Evolutionary conservation across 2,888 invertebrate genomes (phyloP).

Genomic region (Drosophila quinaria): DNA sequence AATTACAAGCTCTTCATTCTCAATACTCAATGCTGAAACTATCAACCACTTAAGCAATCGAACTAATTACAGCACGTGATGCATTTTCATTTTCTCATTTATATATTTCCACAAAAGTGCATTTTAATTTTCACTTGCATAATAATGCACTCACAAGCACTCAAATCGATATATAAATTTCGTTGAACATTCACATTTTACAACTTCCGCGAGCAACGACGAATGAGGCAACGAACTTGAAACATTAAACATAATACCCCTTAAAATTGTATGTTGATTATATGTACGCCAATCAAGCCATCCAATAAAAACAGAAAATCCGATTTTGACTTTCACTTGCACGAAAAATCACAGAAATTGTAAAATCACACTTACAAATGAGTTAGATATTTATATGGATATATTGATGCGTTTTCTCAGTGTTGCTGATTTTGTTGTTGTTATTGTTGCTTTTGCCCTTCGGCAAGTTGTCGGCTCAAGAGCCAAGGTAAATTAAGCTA

Average conservation of each 20-base stretch:
- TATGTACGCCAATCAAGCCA: neutral
- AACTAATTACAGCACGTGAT: conserved; percentile 24
- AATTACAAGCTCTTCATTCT: neutral
- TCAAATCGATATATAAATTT: conserved; percentile 38
- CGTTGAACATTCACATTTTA: conserved; percentile 43
- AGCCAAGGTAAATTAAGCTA: conserved; percentile 75
- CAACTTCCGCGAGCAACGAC: conserved; percentile 53
- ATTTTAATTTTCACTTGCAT: conserved; percentile 17
- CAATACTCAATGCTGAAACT: neutral
- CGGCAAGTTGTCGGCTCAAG: conserved; percentile 41
- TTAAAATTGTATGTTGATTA: conserved; percentile 47
- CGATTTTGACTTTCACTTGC: conserved; percentile 64
- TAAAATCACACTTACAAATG: conserved; percentile 61
- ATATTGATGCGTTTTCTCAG: conserved; percentile 34
- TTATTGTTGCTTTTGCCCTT: conserved; percentile 47
- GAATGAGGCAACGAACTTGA: conserved; percentile 64
- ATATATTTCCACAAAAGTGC: conserved; percentile 30
- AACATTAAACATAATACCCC: conserved; percentile 45
- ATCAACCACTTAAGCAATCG: neutral
- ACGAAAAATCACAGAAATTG: conserved; percentile 48
- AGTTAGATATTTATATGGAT: conserved; percentile 18
- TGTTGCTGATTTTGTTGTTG: conserved; percentile 6
- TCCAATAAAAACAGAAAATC: conserved; percentile 14
- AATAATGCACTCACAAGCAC: conserved; percentile 24
- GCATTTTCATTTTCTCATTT: neutral